phyloP scores from a whole-genome alignment of 2,797 vertebrate genomes.

The Phataginus tricuspis region DNA sequence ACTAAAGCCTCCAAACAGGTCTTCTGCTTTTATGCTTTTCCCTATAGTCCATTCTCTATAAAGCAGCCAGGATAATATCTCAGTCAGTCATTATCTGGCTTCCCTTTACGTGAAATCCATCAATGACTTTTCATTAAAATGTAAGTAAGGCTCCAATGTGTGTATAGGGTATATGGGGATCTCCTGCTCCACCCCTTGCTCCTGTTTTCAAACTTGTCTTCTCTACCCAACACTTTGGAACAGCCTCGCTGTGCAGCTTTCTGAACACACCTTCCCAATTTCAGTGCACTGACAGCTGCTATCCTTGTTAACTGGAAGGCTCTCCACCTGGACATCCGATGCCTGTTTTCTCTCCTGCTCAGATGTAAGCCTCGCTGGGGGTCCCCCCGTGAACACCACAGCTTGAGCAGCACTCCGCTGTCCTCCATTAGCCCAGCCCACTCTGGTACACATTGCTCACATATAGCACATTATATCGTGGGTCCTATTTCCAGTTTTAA shows the following conservation, averaged over 20 bases:
- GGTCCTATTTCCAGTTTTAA: not conserved
- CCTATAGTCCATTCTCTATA: not conserved
- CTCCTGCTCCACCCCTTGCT: too few relatives aligned
- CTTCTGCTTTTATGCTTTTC: not conserved
- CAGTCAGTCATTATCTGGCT: not conserved
- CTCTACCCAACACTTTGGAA: too few relatives aligned
- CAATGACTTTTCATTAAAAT: too few relatives aligned
- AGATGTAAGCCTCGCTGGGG: not conserved
- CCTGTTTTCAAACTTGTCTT: too few relatives aligned
- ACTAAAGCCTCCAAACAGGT: not conserved
- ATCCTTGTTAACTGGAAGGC: not conserved
- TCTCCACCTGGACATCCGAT: not conserved
- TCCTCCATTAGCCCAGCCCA: accelerated
- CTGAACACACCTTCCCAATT: not conserved
- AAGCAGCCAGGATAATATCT: not conserved
- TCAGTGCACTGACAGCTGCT: not conserved
- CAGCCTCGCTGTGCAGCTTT: not conserved
- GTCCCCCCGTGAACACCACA: not conserved
- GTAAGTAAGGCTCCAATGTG: not conserved
- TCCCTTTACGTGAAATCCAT: not conserved
- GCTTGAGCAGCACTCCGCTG: not conserved
- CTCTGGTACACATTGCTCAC: not conserved
- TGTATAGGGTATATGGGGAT: too few relatives aligned
- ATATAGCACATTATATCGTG: not conserved
- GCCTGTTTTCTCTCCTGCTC: not conserved